A percentile compares a stretch with the other conserved stretches of the same genome.
Conservation (phyloP, 2,888 invertebrate species). For the Poecilobothrus nobilitatus region DNA sequence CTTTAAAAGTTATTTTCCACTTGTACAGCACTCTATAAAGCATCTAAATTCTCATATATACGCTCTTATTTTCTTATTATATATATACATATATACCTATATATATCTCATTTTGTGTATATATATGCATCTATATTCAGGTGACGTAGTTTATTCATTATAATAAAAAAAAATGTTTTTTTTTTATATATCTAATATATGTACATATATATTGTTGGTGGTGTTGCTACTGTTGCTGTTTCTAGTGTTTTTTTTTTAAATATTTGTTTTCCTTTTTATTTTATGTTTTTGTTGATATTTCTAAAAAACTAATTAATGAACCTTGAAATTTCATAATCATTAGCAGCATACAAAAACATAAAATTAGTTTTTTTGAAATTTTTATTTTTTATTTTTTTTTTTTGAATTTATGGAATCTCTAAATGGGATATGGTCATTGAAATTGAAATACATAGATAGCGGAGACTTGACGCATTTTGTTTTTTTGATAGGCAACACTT, state of each 20-base stretch:
- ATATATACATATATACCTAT: no score
- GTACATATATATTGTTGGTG: no score
- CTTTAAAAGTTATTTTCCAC: no score
- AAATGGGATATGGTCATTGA: neutral
- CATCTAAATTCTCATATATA: no score
- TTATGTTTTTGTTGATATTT: no score
- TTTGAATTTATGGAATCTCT: neutral
- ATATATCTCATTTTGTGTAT: no score
- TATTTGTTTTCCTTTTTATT: no score
- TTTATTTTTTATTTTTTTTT: neutral
- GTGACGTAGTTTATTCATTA: neutral
- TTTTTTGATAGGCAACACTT: no score
- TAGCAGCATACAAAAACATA: neutral
- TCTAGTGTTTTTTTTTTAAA: neutral
- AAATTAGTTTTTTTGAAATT: neutral
- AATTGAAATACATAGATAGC: no score
- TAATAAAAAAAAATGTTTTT: neutral
- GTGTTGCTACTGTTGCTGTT: neutral
- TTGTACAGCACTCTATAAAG: no score
- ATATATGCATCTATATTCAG: neutral
- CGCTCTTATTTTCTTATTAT: no score
- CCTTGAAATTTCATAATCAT: constrained; percentile 3
- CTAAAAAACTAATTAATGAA: neutral
- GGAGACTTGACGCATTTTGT: no score
- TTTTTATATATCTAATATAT: neutral